Evolutionary conservation across 2,113 vertebrate genomes (phyloP), one percentile per base, ranked within the genome.

Genomic region (Polyodon spathula): DNA sequence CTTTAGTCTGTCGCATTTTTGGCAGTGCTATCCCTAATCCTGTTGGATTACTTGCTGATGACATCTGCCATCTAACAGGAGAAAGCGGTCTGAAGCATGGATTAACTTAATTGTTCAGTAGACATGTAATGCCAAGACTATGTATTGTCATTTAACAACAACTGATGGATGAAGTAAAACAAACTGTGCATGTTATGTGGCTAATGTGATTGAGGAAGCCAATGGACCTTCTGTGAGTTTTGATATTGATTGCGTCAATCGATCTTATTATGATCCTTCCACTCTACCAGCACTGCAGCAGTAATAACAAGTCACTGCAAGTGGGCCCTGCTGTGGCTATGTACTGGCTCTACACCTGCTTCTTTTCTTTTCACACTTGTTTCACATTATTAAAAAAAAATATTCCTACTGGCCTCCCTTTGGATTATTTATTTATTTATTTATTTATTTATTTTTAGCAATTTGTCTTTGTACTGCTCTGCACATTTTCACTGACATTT

Each of bases 21-120:
- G 43, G 16, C 48, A 65, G 44, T 54, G 65, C 69, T 69, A 71
- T 70, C 60, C 57, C 40, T 71, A 71, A 68, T 67, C 66, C 69
- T 65, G 70, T 67, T 66, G 55, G 56, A 52, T 38, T 42, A 59
- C 58, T 66, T 17, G 38, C 44, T 27, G 60, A 61, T 41, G 60
- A 7, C 41, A 27, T 59, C 58, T 68, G 51, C 54, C 40, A 43
- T 68, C 56, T 62, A 62, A 70, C 68, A 70, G 62, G 51, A 50
- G 40, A 12, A 14, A 65, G 63, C 44, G 37, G 63, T 62, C 56
- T 41, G 37, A 67, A 50, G 54, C 60, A 65, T 61, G 53, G 46
- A 16, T 15, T 39, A 50, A 15, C 37, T 61, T 68, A 63, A n/a
- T 52, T 58, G 39, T 17, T 5, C 43, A 11, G 54, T 54, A 46